Base-by-base conservation (phyloP, 1,140 invertebrate genomes). In the Meloidogyne hapla region DNA sequence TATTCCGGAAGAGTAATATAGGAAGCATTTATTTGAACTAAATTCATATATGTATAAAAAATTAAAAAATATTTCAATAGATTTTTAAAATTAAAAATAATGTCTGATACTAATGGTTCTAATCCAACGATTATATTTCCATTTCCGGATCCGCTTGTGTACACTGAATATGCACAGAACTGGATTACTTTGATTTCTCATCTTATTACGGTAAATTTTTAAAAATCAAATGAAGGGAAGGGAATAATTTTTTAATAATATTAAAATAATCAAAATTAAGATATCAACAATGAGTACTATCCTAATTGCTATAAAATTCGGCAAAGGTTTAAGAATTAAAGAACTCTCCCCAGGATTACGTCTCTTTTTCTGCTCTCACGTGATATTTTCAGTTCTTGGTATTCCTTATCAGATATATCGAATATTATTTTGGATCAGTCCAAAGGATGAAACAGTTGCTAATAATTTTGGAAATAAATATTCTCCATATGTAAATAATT, bases 391-490 rank as follows among this genome's bases (percentile, higher is more conserved):
- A 4, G 4, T 73, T 1, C 4, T 73, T 0, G 42, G 26, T 8
- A 62, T 40, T 12, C 70, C 70, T 13, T 73, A 73, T 64, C 70
- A 73, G 13, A 0, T 64, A 9, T 73, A 73, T 64, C 48, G 70
- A 73, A 64, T 73, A 38, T 12, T 10, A 26, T 64, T 25, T 18
- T 73, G 70, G 70, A 61, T 28, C 23, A 33, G 38, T 40, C 70
- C 70, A 28, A 40, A 23, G 10, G 18, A 73, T 63, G 21, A 33
- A 21, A 33, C 21, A 63, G 26, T 15, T n/a, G 9, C 18, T 10
- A 25, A 64, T 61, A 28, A 56, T 26, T 26, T 63, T 13, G 28
- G 26, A 3, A 13, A 48, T 40, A 6, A 69, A 45, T 33, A 26
- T 23, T 21, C 48, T 38, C 21, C 48, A 13, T 69, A 15, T 69